Evolutionary conservation across 2,113 vertebrate species (phyloP), one percentile per base, ranked within the genome.

Genomic region (Heterotis niloticus): DNA sequence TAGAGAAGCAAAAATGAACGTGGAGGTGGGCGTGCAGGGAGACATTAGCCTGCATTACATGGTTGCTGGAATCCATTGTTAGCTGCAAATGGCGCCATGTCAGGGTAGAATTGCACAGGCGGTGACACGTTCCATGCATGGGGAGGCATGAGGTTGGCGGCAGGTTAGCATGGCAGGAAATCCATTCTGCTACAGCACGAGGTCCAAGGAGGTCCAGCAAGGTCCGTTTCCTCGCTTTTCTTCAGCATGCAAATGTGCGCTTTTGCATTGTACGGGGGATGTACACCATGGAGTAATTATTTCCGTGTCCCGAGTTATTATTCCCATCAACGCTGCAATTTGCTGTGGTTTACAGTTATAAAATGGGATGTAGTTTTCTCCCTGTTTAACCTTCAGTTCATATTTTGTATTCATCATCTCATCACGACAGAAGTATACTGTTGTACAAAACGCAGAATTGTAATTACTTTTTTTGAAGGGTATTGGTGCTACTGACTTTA

Each of bases 381-480:
- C 57, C 57, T 10, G 72, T 80, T 83, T 76, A 82, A 77, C 82
- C 59, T 23, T 17, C 64, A 75, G 12, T 76, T 72, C 52, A 76
- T 86, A 77, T 64, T 78, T 76, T 77, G 59, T 78, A 29, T 77
- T 64, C 78, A 69, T 78, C 77, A 51, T 54, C 54, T 70, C 51
- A 56, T 83, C 79, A 79, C 59, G 17, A 64, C 68, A 64, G 72
- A 73, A 71, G 79, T 71, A 84, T 77, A 82, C 68, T 57, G 60
- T 77, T 84, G 66, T 77, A 82, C 70, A 73, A 76, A 72, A 71
- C 10, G 1, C 69, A 64, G 14, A 23, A 76, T 68, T 71, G 81
- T 85, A 86, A 86, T 89, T 82, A 87, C 78, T 76, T 79, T 84
- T 83, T 76, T 79, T 44, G 59, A 64, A 79, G 73, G 57, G 28